phyloP scores from a whole-genome alignment of 2,888 invertebrate species.

The Chrysomela aeneicollis region DNA sequence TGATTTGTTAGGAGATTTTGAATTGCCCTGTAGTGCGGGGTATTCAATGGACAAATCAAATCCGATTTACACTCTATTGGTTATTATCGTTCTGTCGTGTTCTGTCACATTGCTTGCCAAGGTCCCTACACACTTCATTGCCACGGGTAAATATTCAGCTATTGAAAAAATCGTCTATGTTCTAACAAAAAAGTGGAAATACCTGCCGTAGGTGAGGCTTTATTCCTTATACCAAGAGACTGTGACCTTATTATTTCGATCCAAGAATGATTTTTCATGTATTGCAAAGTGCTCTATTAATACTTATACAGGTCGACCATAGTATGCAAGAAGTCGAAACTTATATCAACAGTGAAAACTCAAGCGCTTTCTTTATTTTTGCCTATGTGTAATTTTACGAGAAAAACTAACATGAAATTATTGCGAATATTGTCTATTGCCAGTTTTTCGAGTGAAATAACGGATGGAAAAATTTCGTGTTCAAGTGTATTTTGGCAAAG shows the following conservation, averaged over 20 bases:
- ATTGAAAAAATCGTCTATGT: conserved; percentile 51
- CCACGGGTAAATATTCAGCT: conserved; percentile 60
- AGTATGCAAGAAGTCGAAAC: too few species aligned
- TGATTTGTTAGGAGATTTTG: background rate
- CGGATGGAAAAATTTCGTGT: too few species aligned
- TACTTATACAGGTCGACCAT: too few species aligned
- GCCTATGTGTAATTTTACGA: too few species aligned
- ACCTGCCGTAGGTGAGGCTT: conserved; percentile 60
- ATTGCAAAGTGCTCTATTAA: too few species aligned
- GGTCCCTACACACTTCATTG: conserved; percentile 58
- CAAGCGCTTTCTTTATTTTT: too few species aligned
- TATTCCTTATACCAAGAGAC: conserved; percentile 53
- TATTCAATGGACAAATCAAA: conserved; percentile 25
- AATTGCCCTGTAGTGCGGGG: conserved; percentile 25
- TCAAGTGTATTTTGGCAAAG: too few species aligned
- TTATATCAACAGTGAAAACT: too few species aligned
- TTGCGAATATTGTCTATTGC: too few species aligned
- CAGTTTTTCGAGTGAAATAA: too few species aligned
- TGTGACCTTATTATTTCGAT: conserved; percentile 51
- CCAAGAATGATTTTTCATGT: background rate
- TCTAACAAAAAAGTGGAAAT: conserved; percentile 53
- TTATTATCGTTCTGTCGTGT: conserved; percentile 52
- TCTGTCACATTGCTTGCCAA: conserved; percentile 58
- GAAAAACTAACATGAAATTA: too few species aligned
- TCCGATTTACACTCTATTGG: conserved; percentile 39